Base-by-base conservation (phyloP, 2,113 vertebrate species). In the Gasterosteus nipponicus region DNA sequence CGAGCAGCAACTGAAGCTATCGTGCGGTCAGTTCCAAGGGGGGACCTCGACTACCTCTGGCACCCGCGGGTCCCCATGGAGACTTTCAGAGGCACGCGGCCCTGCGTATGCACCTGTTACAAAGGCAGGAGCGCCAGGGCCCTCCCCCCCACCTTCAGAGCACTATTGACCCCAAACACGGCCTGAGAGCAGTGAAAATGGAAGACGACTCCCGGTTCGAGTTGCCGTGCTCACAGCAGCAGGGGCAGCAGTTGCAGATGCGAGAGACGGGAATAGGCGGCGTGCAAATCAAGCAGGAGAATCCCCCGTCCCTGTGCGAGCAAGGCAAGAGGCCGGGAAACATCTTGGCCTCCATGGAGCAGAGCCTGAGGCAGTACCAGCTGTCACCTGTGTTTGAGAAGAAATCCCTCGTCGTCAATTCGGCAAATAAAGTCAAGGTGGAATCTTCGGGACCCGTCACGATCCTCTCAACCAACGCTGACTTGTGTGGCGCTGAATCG, bases 311-410 rank as follows among this genome's bases (percentile, higher is more conserved):
- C 0, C 42, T 88, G 77, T 95, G 94, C 0, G 94, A 95, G 16
- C 91, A 91, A 67, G 78, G 58, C 73, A 86, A 80, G 65, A 83
- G 93, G 64, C 94, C 92, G 46, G 94, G 90, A 86, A 99, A 95
- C 85, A 99, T 98, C 79, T 93, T 98, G 3, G 96, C 97, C 76
- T 96, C 95, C 65, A 97, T 99, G 96, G 98, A 99, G 86, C 96
- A 97, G 89, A 96, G 95, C 75, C 91, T 99, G 63, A 96, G 94
- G 85, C 96, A 97, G 83, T 96, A 97, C 87, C 95, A 96, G 88
- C 95, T 95, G 83, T 96, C 96, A 70, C 94, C 96, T 42, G 91
- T 96, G 44, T 98, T 97, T 92, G 96, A 98, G 86, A 96, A 95
- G 78, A 97, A 97, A 86, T 89, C 95, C 14, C 83, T 96, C 71